Percentiles rank a stretch among this genome's conserved stretches.
Conservation (phyloP, 2,113 vertebrate genomes). For the Tretioscincus oriximinensis region DNA sequence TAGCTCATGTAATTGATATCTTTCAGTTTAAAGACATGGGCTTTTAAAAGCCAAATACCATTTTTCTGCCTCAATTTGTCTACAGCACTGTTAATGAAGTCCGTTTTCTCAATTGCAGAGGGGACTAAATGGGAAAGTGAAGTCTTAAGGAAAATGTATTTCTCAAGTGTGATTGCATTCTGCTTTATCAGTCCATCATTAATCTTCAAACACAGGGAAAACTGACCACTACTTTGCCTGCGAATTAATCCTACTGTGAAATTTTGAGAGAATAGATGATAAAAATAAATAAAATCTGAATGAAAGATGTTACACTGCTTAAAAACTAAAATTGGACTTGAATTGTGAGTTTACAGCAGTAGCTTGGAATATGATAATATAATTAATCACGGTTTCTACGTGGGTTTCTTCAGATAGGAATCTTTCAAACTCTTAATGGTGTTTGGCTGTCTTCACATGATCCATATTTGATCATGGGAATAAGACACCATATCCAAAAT, state of each 20-base stretch:
- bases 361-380: not conserved
- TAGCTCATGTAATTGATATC: conserved; percentile 66
- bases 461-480: not conserved
- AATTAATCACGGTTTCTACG: not conserved
- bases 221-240: not conserved
- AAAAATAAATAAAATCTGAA: not conserved
- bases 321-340: conserved; percentile 6
- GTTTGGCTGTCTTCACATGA: not conserved
- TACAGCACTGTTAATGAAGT: conserved; percentile 59
- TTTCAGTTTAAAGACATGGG: conserved; percentile 62
- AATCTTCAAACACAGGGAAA: rapidly evolving
- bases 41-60: conserved; percentile 54
- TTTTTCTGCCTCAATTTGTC: conserved; percentile 58
- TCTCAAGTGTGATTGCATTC: not conserved
- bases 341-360: not conserved
- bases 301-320: not conserved
- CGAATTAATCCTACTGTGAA: not conserved
- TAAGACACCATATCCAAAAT: not conserved
- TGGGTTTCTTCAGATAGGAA: not conserved
- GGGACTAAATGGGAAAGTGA: conserved; percentile 37
- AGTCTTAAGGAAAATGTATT: conserved; percentile 31
- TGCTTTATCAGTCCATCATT: conserved; percentile 25
- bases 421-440: not conserved
- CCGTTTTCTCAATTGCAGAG: conserved; percentile 42
- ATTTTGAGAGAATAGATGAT: not conserved